Base-by-base conservation (phyloP, 2,888 invertebrate genomes). In the Pseudococcus longispinus region DNA sequence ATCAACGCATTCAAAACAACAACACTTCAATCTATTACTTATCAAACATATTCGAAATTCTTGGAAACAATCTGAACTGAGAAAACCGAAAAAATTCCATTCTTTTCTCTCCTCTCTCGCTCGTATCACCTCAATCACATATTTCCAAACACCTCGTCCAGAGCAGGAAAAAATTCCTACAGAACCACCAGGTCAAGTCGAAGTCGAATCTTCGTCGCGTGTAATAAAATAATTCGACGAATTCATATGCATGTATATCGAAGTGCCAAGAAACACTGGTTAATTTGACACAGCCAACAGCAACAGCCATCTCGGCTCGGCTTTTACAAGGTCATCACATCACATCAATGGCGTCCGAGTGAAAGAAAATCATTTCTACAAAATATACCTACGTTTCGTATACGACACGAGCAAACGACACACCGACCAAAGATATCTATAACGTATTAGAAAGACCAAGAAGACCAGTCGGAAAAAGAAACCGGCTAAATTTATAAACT, bases 401-500 rank as follows among this genome's bases (percentile, higher is more conserved):
- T n/a, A n/a, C n/a, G n/a, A n/a, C n/a, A 13, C 55, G 55, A n/a
- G 5, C 55, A 55, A n/a, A 18, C 55, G n/a, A n/a, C n/a, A 55
- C 5, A 0, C 15, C 55, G 2, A 4, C n/a, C 55, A n/a, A 51
- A 32, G 32, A 32, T 32, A 37, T 55, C 55, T 55, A 55, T 55
- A 65, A 2, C 65, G 13, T 65, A 26, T 60, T 60, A 26, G 1
- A 8, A 23, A 65, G 13, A 77, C 11, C 15, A 77, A 77, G 29
- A 32, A 1, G 26, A 18, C 32, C 2, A 77, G 0, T 4, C 20
- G 29, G 70, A 77, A 77, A 77, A 77, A 32, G 26, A 77, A 77
- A 77, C 77, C 77, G 32, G 37, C 29, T 77, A 77, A 77, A 77
- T 77, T 77, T 77, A 77, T 77, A 77, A 77, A 77, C 77, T 77